These are phyloP conservation scores for Apocheima hispidaria DNA, from an alignment of 2,888 invertebrate genomes.

Conservation along the genomic window DNA sequence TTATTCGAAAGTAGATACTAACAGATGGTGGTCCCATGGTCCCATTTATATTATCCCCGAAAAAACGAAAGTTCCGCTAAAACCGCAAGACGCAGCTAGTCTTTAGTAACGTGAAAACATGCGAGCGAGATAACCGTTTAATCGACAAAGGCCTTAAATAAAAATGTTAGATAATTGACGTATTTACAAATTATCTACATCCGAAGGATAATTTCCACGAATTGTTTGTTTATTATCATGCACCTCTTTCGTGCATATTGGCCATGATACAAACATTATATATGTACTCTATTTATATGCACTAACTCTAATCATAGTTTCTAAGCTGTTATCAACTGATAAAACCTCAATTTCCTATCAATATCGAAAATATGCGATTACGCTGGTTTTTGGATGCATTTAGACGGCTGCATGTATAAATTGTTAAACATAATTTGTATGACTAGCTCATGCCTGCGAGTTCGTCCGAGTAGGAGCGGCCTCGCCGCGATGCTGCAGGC, in stretches of 20 bases:
- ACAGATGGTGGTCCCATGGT: no score
- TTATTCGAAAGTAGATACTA: no score
- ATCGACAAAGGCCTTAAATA: not conserved
- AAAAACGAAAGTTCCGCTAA: no score
- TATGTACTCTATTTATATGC: conserved; percentile 8
- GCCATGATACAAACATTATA: not conserved
- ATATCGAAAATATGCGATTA: conserved; percentile 9
- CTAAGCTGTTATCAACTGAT: conserved; percentile 46
- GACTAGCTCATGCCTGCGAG: no score
- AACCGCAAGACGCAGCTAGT: no score
- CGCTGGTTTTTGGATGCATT: conserved; percentile 12
- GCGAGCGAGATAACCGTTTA: no score
- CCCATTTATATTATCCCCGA: no score
- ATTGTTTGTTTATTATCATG: conserved; percentile 22
- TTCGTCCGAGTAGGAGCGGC: no score
- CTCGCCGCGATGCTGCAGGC: no score
- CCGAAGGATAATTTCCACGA: conserved; percentile 7
- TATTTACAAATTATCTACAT: not conserved
- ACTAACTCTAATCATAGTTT: conserved; percentile 47
- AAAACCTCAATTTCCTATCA: conserved; percentile 35
- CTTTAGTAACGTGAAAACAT: no score
- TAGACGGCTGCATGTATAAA: conserved; percentile 6
- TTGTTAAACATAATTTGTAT: no score
- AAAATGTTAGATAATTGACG: conserved; percentile 7
- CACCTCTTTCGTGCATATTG: conserved; percentile 33